phyloP scores from a whole-genome alignment of 2,888 invertebrate genomes.

The Lissocephala sabroskyi region DNA sequence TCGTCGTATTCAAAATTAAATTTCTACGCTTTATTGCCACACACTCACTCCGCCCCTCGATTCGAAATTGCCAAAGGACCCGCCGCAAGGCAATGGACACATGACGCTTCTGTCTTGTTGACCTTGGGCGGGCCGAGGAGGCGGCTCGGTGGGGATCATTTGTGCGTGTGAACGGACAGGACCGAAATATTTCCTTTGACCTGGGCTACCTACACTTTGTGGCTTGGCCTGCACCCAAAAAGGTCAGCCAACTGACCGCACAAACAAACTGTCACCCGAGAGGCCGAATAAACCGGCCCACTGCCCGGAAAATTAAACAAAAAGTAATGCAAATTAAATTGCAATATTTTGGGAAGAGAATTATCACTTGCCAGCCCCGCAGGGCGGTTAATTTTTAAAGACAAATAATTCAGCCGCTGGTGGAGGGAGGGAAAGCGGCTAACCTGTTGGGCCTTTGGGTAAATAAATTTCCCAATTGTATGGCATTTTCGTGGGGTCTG shows the following conservation, averaged over 20 bases:
- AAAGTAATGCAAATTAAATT: conserved; percentile 4
- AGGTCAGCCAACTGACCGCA: conserved; percentile 33
- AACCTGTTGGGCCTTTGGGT: too few relatives aligned
- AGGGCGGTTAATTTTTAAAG: too few relatives aligned
- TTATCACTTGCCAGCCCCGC: too few relatives aligned
- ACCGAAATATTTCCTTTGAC: conserved; percentile 53
- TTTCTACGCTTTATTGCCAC: conserved; percentile 22
- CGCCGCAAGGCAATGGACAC: conserved; percentile 8
- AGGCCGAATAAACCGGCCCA: conserved; percentile 21
- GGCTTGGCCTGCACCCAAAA: conserved; percentile 15
- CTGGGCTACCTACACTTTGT: conserved; percentile 54
- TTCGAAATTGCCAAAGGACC: too few relatives aligned
- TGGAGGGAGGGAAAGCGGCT: too few relatives aligned
- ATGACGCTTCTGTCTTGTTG: conserved; percentile 11
- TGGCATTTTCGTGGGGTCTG: too few relatives aligned
- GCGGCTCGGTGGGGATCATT: background rate
- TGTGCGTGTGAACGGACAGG: too few relatives aligned
- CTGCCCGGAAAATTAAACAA: conserved; percentile 22
- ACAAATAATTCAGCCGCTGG: too few relatives aligned
- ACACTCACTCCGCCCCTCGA: too few relatives aligned
- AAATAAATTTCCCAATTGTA: too few relatives aligned
- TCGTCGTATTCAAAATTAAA: conserved; percentile 13
- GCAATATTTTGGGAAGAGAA: too few relatives aligned
- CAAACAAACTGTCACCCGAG: conserved; percentile 29
- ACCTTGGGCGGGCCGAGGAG: conserved; percentile 17